phyloP scores from a whole-genome alignment of 1,140 invertebrate genomes.

The Tachypleus tridentatus region DNA sequence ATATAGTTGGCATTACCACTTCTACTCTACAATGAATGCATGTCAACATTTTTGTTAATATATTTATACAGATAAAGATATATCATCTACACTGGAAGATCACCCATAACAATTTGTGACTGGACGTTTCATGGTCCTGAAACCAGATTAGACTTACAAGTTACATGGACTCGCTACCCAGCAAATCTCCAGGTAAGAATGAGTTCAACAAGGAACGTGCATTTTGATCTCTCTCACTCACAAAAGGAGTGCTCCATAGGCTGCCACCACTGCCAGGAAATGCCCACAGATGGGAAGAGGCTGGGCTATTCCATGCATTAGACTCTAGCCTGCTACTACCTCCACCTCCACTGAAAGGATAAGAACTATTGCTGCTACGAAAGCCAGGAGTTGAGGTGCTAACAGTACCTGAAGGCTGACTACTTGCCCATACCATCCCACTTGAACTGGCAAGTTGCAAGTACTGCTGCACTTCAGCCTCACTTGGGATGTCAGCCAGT shows the following conservation, averaged over 20 bases:
- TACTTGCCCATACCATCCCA: slow-evolving; percentile 23
- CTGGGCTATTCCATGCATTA: background rate
- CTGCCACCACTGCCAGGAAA: slow-evolving; percentile 32
- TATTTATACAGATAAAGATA: too few relatives aligned
- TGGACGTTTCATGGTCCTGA: too few relatives aligned
- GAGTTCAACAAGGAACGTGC: slow-evolving; percentile 73
- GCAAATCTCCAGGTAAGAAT: slow-evolving; percentile 71
- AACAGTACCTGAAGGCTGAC: slow-evolving; percentile 17
- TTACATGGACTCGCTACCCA: slow-evolving; percentile 43
- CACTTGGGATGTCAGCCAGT: slow-evolving; percentile 80
- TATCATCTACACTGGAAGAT: too few relatives aligned
- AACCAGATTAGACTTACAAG: background rate
- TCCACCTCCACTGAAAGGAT: slow-evolving; percentile 32
- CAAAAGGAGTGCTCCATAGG: slow-evolving; percentile 49
- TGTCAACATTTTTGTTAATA: too few relatives aligned
- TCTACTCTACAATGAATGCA: too few relatives aligned
- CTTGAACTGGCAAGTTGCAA: slow-evolving; percentile 52
- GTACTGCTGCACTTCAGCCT: slow-evolving; percentile 72
- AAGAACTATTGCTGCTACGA: slow-evolving; percentile 27
- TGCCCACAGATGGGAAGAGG: slow-evolving; percentile 14
- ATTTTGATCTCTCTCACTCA: slow-evolving; percentile 48
- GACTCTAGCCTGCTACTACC: slow-evolving; percentile 13
- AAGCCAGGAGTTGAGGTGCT: slow-evolving; percentile 20
- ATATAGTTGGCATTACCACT: too few relatives aligned
- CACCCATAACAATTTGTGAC: too few relatives aligned